phyloP scores from a whole-genome alignment of 2,797 vertebrate genomes.

The Chiloscyllium punctatum region DNA sequence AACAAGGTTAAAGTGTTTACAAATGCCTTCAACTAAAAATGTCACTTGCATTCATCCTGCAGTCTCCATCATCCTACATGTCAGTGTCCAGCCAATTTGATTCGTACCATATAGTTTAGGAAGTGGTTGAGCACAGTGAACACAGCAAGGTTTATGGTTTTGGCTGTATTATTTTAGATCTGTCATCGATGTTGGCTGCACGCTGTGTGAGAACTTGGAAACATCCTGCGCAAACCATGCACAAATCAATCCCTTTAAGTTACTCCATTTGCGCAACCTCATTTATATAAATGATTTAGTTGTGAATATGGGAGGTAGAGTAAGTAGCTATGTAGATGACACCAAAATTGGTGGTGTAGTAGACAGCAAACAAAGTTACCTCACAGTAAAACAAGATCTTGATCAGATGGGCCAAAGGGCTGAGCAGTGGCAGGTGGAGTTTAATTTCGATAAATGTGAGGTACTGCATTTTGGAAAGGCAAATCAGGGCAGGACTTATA shows the following conservation, averaged over 20 bases:
- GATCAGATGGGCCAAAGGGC: no score
- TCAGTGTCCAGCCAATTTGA: background rate
- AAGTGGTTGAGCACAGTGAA: background rate
- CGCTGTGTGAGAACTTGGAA: background rate
- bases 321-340: no score
- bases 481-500: no score
- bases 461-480: no score
- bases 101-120: background rate
- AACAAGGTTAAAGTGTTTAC: background rate
- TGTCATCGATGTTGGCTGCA: background rate
- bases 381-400: no score
- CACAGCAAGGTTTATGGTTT: background rate
- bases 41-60: background rate
- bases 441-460: no score
- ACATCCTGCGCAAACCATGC: background rate
- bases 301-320: no score
- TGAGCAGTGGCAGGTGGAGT: no score
- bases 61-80: background rate
- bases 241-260: background rate
- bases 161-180: background rate
- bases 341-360: no score
- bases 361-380: no score
- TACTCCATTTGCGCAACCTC: background rate
- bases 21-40: background rate
- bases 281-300: no score